Conservation (phyloP, 2,888 invertebrate genomes). For the Drosophila cognata region DNA sequence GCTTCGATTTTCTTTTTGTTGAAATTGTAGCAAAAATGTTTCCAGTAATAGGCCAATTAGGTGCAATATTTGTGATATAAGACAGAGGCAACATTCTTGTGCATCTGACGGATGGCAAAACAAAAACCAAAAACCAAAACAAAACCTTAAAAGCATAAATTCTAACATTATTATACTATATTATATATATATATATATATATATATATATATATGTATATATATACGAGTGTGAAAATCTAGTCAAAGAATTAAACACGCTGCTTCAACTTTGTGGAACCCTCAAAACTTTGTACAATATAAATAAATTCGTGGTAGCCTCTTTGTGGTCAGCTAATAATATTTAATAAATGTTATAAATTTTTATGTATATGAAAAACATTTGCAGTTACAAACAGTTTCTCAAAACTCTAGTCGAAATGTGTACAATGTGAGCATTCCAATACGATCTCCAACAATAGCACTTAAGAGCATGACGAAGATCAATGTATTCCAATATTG, state of each 20-base stretch:
- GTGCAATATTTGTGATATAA: conserved; percentile 85
- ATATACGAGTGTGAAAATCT: conserved; percentile 73
- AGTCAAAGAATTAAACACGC: conserved; percentile 62
- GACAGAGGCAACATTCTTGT: conserved; percentile 41
- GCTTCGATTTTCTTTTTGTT: conserved; percentile 26
- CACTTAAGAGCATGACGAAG: conserved; percentile 25
- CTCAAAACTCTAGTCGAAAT: conserved; percentile 46
- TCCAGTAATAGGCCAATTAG: conserved; percentile 81
- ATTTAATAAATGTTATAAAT: conserved; percentile 28
- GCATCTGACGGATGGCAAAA: conserved; percentile 20
- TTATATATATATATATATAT: conserved; percentile 12
- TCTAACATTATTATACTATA: not conserved
- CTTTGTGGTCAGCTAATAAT: conserved; percentile 17
- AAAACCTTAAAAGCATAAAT: conserved; percentile 1
- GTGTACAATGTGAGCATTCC: conserved; percentile 3
- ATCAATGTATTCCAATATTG: conserved; percentile 13
- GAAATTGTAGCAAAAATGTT: conserved; percentile 66
- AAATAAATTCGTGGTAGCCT: conserved; percentile 18
- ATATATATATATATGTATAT: conserved; percentile 52
- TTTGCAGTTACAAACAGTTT: conserved; percentile 27
- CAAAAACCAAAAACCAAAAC: conserved; percentile 2
- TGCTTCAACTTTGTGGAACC: conserved; percentile 24
- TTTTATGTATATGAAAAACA: conserved; percentile 2
- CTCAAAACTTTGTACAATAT: conserved; percentile 32
- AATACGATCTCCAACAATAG: conserved; percentile 37